Percentiles rank a stretch among this genome's conserved stretches.
phyloP scores from a whole-genome alignment of 2,888 invertebrate species.

The Cataglyphis albicans region DNA sequence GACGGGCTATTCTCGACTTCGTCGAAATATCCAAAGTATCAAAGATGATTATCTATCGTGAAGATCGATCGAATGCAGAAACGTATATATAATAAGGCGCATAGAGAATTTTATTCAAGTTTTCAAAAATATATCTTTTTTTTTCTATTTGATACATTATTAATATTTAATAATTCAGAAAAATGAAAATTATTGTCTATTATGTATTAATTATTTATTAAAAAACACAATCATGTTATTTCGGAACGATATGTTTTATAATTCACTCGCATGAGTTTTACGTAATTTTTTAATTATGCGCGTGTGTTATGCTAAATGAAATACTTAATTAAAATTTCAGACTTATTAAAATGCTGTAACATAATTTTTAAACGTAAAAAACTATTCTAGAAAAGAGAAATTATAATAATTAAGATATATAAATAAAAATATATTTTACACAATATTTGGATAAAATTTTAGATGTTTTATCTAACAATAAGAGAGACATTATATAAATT shows the following conservation, averaged over 20 bases:
- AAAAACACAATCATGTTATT: slow-evolving; percentile 7
- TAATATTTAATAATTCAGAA: not conserved
- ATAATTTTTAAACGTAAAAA: slow-evolving; percentile 5
- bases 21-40: slow-evolving; percentile 19
- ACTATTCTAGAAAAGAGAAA: not conserved
- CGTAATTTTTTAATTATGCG: not conserved
- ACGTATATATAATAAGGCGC: not conserved
- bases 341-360: not conserved
- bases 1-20: slow-evolving; percentile 3
- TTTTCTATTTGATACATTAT: not conserved
- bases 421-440: slow-evolving; percentile 8
- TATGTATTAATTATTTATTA: not conserved
- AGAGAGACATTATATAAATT: not conserved
- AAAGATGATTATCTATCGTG: slow-evolving; percentile 42
- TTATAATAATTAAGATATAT: not conserved
- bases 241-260: not conserved
- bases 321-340: slow-evolving; percentile 31
- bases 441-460: not conserved
- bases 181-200: not conserved
- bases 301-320: not conserved
- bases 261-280: not conserved
- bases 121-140: not conserved
- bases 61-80: not conserved
- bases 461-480: not conserved
- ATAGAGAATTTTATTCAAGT: slow-evolving; percentile 9